Conservation (phyloP, 2,888 invertebrate genomes). For the Lacanobia oleracea region DNA sequence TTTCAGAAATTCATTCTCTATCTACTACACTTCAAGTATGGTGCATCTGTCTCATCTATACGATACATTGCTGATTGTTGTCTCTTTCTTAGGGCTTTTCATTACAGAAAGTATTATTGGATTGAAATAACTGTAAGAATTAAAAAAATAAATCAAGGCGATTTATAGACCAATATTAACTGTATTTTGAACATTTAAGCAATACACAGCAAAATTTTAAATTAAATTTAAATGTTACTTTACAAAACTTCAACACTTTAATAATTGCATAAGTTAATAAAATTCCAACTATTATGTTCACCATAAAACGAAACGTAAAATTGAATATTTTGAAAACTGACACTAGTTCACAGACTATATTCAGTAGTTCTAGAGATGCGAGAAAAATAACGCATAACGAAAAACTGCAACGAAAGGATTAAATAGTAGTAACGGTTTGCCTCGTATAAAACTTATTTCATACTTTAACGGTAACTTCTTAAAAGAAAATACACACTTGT, state of each 20-base stretch:
- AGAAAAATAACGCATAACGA: not conserved
- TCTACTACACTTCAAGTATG: slow-evolving; percentile 57
- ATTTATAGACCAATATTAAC: not conserved
- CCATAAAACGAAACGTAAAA: slow-evolving; percentile 51
- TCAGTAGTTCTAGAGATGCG: slow-evolving; percentile 18
- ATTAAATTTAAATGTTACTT: slow-evolving; percentile 1
- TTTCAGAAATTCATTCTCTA: slow-evolving; percentile 73
- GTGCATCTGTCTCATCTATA: slow-evolving; percentile 61
- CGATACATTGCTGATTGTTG: slow-evolving; percentile 47
- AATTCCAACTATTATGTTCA: slow-evolving; percentile 3
- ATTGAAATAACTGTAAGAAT: slow-evolving; percentile 24
- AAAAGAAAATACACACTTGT: no score
- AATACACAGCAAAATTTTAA: not conserved
- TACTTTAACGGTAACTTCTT: no score
- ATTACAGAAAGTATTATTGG: slow-evolving; percentile 43
- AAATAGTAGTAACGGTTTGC: not conserved
- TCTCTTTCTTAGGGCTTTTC: slow-evolving; percentile 63
- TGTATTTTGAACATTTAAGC: not conserved
- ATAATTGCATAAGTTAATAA: slow-evolving; percentile 1
- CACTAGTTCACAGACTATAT: slow-evolving; percentile 6
- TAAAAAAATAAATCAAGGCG: slow-evolving; percentile 21
- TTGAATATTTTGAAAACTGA: slow-evolving; percentile 38
- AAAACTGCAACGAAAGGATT: not conserved
- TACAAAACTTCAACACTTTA: not conserved
- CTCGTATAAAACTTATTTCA: not conserved